Evolutionary conservation across 2,797 vertebrate genomes (phyloP), one percentile per base, ranked within the genome.

Genomic region (Stomatorhinus walkeri): DNA sequence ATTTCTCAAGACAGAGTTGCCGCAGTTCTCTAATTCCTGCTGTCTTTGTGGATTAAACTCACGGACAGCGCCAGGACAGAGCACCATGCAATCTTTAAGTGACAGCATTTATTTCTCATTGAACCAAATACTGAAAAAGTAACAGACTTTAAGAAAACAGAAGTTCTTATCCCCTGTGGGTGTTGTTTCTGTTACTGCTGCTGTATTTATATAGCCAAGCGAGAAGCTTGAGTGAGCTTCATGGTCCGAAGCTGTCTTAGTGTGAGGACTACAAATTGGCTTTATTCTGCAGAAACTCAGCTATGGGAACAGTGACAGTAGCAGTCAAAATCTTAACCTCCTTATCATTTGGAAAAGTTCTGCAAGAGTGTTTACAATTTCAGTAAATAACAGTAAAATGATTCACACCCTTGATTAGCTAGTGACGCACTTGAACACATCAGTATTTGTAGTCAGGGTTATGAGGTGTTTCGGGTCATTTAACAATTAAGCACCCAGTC

Each of bases 61-160:
- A 28, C 24, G 8, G 28, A 83, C 89, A 89, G 79, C 49, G 88
- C 87, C 85, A 79, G 76, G 14, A 16, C 87, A 87, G 54, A 90
- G 88, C 83, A 89, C 87, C 51, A 46, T 79, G 24, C 36, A 85
- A 89, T 89, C 72, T 48, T 89, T 72, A 61, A 54, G n/a, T 14
- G 52, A 87, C 32, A 89, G 61, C 68, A 79, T 76, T 83, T 85
- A 32, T 91, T 90, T 89, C 89, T 87, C 91, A 91, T 89, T 92
- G 91, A 92, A 92, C 93, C 91, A 93, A 92, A 90, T 91, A 10
- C 24, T 24, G 81, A 49, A 84, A 56, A 84, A 56, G 32, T 14
- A 54, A 54, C 6, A 86, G 51, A 43, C 3, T 85, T 85, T 24
- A 54, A 85, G 24, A 85, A 16, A 49, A 52, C 84, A 52, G 28